These are phyloP conservation scores for cat (Felis catus) DNA, from an alignment of 2,113 vertebrate genomes.

Conservation along the genomic window F.catus_Fca126_mat1.0 CM031413.1:44850501-44851000, in stretches of 20 bases:
- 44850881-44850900: conserved; percentile 57
- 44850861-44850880: conserved; percentile 50
- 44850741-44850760: conserved; percentile 54
- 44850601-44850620: background rate
- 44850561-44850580: background rate
- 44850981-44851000: background rate
- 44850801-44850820: conserved; percentile 75
- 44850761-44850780: conserved; percentile 54
- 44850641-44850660: background rate
- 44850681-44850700: background rate
- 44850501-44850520: conserved; percentile 53
- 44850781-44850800: conserved; percentile 64
- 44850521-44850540: conserved; percentile 17
- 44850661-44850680: background rate
- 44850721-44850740: conserved; percentile 52
- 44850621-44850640: background rate
- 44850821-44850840: conserved; percentile 63
- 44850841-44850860: conserved; percentile 45
- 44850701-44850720: conserved; percentile 44
- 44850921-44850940: conserved; percentile 55
- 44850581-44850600: background rate
- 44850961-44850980: background rate
- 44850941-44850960: background rate
- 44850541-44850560: background rate
- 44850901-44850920: conserved; percentile 63